phyloP scores from a whole-genome alignment of 2,888 invertebrate genomes.

The Aporophyla nigra region DNA sequence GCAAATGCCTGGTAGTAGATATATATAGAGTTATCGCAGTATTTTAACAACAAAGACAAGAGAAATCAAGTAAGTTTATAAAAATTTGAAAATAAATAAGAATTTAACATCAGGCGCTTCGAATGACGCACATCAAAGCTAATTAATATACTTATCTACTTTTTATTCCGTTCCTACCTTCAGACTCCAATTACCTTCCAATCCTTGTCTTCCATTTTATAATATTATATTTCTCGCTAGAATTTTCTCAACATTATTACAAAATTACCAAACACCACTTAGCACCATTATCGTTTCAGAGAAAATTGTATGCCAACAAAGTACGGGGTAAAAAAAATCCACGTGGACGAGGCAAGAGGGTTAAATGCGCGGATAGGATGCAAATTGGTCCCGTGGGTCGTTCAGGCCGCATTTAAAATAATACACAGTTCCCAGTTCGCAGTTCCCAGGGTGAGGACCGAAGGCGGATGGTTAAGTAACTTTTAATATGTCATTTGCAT shows the following conservation, averaged over 20 bases:
- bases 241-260: conserved; percentile 41
- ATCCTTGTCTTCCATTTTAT: conserved; percentile 34
- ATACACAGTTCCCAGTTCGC: conserved; percentile 54
- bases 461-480: conserved; percentile 46
- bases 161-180: conserved; percentile 2
- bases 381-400: conserved; percentile 67
- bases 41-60: neutral
- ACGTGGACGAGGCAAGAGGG: conserved; percentile 59
- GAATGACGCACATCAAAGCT: conserved; percentile 21
- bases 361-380: conserved; percentile 64
- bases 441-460: conserved; percentile 37
- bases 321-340: conserved; percentile 56
- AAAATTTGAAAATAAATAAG: neutral
- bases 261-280: conserved; percentile 61
- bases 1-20: neutral
- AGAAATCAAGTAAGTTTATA: neutral
- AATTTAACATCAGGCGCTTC: neutral
- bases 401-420: conserved; percentile 68
- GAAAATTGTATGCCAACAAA: conserved; percentile 64
- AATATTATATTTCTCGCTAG: conserved; percentile 46
- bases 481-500: conserved; percentile 61
- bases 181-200: conserved; percentile 28
- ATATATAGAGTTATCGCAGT: neutral
- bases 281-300: conserved; percentile 59
- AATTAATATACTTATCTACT: conserved; percentile 31